phyloP scores from a whole-genome alignment of 2,113 vertebrate species.

The Sprattus sprattus region DNA sequence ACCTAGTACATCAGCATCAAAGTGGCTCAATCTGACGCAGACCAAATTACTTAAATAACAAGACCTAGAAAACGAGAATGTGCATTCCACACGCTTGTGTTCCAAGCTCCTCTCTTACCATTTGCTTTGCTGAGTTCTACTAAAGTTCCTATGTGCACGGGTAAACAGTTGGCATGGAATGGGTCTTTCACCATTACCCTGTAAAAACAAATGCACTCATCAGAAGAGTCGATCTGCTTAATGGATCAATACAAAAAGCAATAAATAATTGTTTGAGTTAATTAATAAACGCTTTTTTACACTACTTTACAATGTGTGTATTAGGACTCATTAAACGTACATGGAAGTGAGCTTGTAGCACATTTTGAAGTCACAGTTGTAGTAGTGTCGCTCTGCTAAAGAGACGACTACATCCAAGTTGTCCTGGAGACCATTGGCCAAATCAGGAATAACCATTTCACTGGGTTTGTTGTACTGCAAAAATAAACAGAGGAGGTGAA shows the following conservation, averaged over 20 bases:
- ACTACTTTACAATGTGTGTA: not conserved
- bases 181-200: slow-evolving; percentile 99
- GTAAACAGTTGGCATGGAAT: slow-evolving; percentile 96
- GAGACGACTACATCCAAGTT: slow-evolving; percentile 98
- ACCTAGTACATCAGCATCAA: not conserved
- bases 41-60: not conserved
- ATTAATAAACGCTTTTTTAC: not conserved
- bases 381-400: slow-evolving; percentile 97
- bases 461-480: slow-evolving; percentile 96
- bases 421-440: slow-evolving; percentile 88
- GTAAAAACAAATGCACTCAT: slow-evolving; percentile 37
- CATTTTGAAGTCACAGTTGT: slow-evolving; percentile 98
- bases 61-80: not conserved
- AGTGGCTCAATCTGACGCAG: not conserved
- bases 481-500: not conserved
- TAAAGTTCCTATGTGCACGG: slow-evolving; percentile 96
- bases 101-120: slow-evolving; percentile 67
- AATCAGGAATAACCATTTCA: slow-evolving; percentile 86
- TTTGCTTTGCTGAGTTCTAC: slow-evolving; percentile 98
- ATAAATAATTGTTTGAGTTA: not conserved
- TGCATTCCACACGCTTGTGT: too few relatives aligned
- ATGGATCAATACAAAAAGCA: not conserved
- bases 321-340: slow-evolving; percentile 72
- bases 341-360: slow-evolving; percentile 96
- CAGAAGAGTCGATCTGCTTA: not conserved